Percentiles rank a stretch among this genome's conserved stretches.
phyloP scores from a whole-genome alignment of 2,888 invertebrate genomes.

The Lypha dubia region DNA sequence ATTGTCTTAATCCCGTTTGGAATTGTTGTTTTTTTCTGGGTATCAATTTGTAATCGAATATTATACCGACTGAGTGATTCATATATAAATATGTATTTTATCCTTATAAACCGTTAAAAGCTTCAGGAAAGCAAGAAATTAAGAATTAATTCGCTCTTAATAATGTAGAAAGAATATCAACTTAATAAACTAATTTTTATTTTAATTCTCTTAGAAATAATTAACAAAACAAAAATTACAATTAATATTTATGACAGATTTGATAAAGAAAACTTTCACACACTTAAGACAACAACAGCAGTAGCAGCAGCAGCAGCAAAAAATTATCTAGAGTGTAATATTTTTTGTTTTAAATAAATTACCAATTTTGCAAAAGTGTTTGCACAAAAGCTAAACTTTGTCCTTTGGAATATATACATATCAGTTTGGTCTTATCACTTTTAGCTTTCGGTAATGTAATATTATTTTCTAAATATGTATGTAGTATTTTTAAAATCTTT shows the following conservation, averaged over 20 bases:
- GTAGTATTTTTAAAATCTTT: conserved; percentile 42
- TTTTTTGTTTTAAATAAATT: neutral
- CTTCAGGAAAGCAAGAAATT: no score
- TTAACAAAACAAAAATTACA: neutral
- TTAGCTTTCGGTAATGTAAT: conserved; percentile 32
- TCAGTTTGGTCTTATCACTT: conserved; percentile 33
- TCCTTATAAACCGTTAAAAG: no score
- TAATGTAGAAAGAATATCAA: no score
- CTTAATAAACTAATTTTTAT: no score
- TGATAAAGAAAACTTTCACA: neutral
- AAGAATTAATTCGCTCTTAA: no score
- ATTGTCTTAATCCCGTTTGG: no score
- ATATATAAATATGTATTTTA: no score
- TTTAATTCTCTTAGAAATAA: neutral
- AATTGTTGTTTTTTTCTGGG: no score
- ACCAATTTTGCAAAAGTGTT: neutral
- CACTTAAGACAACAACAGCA: no score
- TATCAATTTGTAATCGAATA: no score
- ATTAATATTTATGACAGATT: neutral
- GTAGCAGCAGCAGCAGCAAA: neutral
- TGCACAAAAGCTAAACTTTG: neutral
- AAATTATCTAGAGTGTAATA: neutral
- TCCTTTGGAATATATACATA: neutral
- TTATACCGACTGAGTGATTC: no score
- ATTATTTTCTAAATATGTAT: conserved; percentile 23